Evolutionary conservation across 2,888 invertebrate genomes (phyloP).

Genomic region (Limenitis camilla): DNA sequence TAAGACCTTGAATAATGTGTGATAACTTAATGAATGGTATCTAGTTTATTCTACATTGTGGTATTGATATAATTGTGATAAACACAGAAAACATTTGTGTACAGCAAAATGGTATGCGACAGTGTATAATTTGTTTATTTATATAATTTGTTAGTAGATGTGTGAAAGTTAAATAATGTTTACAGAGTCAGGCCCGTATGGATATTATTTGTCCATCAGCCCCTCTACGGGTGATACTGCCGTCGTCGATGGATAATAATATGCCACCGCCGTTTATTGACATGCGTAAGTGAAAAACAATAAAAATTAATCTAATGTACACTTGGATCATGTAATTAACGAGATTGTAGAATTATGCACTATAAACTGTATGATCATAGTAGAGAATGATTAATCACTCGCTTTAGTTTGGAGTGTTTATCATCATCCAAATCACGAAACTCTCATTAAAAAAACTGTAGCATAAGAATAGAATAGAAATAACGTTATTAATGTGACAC

Average conservation of each 20-base stretch:
- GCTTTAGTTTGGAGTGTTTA: too few species aligned
- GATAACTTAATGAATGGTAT: constrained; percentile 33
- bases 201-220: constrained; percentile 51
- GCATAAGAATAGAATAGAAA: too few species aligned
- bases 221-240: constrained; percentile 60
- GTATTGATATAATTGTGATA: constrained; percentile 2
- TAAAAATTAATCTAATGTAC: constrained; percentile 3
- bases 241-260: constrained; percentile 44
- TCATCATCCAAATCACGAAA: too few species aligned
- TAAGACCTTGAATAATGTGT: constrained; percentile 38
- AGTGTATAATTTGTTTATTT: constrained; percentile 56
- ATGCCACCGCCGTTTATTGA: constrained; percentile 58
- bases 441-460: too few species aligned
- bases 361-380: too few species aligned
- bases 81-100: constrained; percentile 12
- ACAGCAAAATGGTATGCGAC: constrained; percentile 34
- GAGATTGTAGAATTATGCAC: not conserved
- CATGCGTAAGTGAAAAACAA: constrained; percentile 43
- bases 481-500: too few species aligned
- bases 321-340: not conserved
- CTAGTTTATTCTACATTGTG: constrained; percentile 23
- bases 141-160: constrained; percentile 35
- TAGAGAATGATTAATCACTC: too few species aligned
- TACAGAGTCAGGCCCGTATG: constrained; percentile 52
- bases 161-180: constrained; percentile 47